Base-by-base conservation (phyloP, 2,113 vertebrate species). In the Zosterops lateralis region DNA sequence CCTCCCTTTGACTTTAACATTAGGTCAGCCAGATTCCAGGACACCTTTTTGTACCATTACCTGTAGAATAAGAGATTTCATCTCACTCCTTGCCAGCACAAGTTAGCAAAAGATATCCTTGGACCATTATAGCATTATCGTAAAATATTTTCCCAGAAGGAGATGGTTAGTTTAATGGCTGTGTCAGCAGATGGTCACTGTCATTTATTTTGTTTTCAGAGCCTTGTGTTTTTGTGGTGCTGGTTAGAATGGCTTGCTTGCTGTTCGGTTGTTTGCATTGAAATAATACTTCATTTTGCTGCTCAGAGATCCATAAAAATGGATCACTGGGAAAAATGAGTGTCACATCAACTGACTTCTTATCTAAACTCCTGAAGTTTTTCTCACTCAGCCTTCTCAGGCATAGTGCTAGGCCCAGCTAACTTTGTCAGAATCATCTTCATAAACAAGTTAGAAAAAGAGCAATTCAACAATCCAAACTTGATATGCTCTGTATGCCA, bases 271-370 rank as follows among this genome's bases (percentile, higher is more conserved):
- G 50, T 86, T 93, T 93, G 28, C 51, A 40, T 17, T 93, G 58
- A 74, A 83, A 47, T 80, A 76, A 90, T 66, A 42, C 60, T 87
- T 78, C 29, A 44, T 44, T 93, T 88, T 86, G 17, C 34, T 88
- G 77, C 40, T 82, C 83, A 74, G 38, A 53, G 51, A 78, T 73
- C 64, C 44, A 47, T 92, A 74, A 88, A 94, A 96, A 84, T 51
- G 13, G 32, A 61, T 73, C 5, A 1, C 7, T 54, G 44, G 24
- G 42, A 74, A 61, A 40, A 61, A 83, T 86, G 25, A 62, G 3
- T 73, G 38, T 74, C 38, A 58, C 76, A 81, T 74, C 29, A 84
- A 5, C 51, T n/a, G 18, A 17, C 9, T 75, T 17, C 62, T 81
- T 84, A 40, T 82, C 28, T 80, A 77, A 92, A 77, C 19, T 44